Conservation (phyloP, 2,888 invertebrate species). For the Lasioglossum oenotherae region DNA sequence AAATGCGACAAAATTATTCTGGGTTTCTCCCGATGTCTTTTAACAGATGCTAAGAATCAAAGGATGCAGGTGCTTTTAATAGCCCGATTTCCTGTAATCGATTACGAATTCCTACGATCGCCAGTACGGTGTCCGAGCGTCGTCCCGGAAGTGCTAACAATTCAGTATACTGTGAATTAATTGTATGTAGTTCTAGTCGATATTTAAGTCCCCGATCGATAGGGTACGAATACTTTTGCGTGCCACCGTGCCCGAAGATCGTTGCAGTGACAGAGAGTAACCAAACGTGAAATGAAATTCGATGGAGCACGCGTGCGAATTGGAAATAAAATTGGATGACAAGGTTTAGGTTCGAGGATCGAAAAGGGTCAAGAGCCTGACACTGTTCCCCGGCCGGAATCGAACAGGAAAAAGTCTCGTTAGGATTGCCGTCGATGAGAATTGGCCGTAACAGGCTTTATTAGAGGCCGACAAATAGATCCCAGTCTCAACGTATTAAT, state of each 20-base stretch:
- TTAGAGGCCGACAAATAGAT: constrained; percentile 54
- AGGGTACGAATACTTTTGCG: neutral
- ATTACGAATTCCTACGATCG: neutral
- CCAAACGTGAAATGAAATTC: neutral
- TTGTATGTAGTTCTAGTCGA: neutral
- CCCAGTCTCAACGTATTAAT: constrained; percentile 62
- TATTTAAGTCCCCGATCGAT: neutral
- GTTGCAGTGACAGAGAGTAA: neutral
- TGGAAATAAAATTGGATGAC: neutral
- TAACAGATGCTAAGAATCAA: neutral
- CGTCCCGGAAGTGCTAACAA: neutral
- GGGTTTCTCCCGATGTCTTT: too few relatives aligned
- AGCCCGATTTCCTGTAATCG: neutral
- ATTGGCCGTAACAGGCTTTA: constrained; percentile 57
- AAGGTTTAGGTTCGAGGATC: neutral
- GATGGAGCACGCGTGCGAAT: neutral
- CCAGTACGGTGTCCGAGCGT: neutral
- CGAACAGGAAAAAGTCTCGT: constrained; percentile 25
- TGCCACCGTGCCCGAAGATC: neutral
- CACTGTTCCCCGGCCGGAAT: constrained; percentile 1
- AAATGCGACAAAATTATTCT: too few relatives aligned
- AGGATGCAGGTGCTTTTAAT: neutral
- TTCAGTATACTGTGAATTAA: neutral
- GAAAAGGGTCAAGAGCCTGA: constrained; percentile 12
- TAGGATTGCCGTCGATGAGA: constrained; percentile 52